A percentile compares a stretch with the other conserved stretches of the same genome.
Evolutionary conservation across 2,797 vertebrate genomes (phyloP).

Genomic region (Scarus forsteni): DNA sequence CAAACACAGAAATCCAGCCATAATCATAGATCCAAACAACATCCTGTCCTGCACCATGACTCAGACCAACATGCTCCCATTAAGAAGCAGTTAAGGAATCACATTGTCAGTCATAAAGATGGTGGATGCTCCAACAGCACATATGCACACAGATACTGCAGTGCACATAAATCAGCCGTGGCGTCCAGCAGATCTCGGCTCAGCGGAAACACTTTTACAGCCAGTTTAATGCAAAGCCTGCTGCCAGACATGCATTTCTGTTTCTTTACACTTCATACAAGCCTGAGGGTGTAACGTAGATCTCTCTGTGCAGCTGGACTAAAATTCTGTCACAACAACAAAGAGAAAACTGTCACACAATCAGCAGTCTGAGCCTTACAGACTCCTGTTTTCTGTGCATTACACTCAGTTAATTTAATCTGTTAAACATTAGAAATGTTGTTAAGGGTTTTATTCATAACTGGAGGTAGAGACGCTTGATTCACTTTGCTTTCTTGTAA

Average conservation of each 20-base stretch:
- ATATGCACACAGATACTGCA: conserved; percentile 22
- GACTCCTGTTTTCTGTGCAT: too few species aligned
- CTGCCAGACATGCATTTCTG: conserved; percentile 4
- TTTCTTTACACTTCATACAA: too few species aligned
- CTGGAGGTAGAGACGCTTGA: too few species aligned
- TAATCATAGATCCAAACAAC: conserved; percentile 6
- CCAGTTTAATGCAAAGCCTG: conserved; percentile 12
- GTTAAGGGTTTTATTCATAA: too few species aligned
- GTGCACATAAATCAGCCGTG: conserved; percentile 37
- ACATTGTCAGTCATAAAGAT: conserved; percentile 24
- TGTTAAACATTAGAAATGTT: too few species aligned
- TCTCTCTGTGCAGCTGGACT: conserved; percentile 1
- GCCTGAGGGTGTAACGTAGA: background rate
- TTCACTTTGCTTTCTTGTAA: too few species aligned
- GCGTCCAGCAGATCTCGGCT: conserved; percentile 11
- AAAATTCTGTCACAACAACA: background rate
- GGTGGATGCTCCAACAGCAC: conserved; percentile 21
- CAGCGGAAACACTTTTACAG: conserved; percentile 3
- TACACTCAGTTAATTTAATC: too few species aligned
- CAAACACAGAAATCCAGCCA: conserved; percentile 12
- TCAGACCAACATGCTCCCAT: background rate
- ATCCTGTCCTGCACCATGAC: background rate
- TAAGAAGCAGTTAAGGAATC: background rate
- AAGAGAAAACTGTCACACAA: background rate
- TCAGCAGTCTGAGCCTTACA: too few species aligned